phyloP scores from a whole-genome alignment of 1,140 invertebrate species.

The Lanistes nyassanus region DNA sequence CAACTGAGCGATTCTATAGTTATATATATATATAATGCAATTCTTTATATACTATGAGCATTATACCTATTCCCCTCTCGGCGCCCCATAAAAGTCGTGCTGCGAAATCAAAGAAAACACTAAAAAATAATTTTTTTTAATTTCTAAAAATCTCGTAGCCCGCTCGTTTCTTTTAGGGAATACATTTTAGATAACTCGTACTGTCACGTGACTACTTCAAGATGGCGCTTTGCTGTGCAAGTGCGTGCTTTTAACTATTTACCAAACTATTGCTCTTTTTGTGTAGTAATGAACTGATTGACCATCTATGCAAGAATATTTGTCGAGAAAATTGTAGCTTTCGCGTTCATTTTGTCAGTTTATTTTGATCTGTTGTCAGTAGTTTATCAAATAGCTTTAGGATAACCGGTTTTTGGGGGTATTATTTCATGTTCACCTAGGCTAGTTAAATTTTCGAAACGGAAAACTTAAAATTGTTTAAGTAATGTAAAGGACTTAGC shows the following conservation, averaged over 20 bases:
- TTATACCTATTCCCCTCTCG: too few relatives aligned
- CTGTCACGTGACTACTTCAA: conserved; percentile 55
- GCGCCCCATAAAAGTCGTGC: too few relatives aligned
- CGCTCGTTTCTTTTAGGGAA: not conserved
- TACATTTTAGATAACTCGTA: not conserved
- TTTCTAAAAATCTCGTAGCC: too few relatives aligned
- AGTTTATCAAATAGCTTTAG: not conserved
- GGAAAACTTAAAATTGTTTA: not conserved
- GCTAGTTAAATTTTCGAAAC: not conserved
- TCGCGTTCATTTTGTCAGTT: not conserved
- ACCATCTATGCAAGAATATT: not conserved
- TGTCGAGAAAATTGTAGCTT: not conserved
- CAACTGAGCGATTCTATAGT: too few relatives aligned
- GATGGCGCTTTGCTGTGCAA: conserved; percentile 64
- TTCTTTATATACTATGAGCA: too few relatives aligned
- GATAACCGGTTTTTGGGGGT: too few relatives aligned
- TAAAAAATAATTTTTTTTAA: too few relatives aligned
- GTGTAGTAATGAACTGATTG: not conserved
- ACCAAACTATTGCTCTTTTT: not conserved
- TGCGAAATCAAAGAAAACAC: too few relatives aligned
- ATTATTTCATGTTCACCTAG: not conserved
- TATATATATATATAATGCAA: too few relatives aligned
- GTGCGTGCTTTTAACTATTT: conserved; percentile 36
- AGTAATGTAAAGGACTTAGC: too few relatives aligned
- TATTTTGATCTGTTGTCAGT: not conserved